Base-by-base conservation (phyloP, 2,888 invertebrate species). In the Dasysyrphus albostriatus region DNA sequence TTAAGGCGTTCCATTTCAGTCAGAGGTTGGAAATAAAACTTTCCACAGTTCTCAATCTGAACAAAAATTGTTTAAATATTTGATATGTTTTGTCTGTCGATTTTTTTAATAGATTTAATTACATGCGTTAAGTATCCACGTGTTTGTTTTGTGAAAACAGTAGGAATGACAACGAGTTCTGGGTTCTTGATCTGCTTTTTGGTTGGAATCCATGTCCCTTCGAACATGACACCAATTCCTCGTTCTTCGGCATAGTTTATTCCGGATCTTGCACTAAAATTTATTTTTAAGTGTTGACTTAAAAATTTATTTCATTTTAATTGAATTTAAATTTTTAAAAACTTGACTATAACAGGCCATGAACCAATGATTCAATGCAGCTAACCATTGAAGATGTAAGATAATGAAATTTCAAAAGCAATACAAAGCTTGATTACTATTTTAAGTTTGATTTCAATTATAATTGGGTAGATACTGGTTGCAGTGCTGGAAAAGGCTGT, bases 141-240 rank as follows among this genome's bases (percentile, higher is more conserved):
- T 8, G 91, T 82, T 7, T 94, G 90, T 16, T 94, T 94, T 70
- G 95, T 93, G 85, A 93, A 93, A 0, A 94, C 93, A 6, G 94
- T 94, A 9, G 95, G 95, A 9, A 96, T 91, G 5, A 94, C 93
- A 0, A 95, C 95, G 14, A 96, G 90, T 6, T 94, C 93, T 0
- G 95, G 93, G 85, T 91, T 89, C 88, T 89, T 89, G 24, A 91
- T 83, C 7, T 85, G 51, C 34, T 89, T 90, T 24, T 89, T 84
- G 6, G 90, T 90, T 49, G 90, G 90, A 69, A 89, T 84, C 90
- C 91, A 91, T 5, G 88, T 89, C 14, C 90, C 90, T 56, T 91
- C 90, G 12, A 89, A 88, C 49, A 91, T 85, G 2, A 84, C 85
- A 12, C 92, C 92, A 65, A 92, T 89, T 3, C 89, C 88, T 0